Evolutionary conservation across 53 echinoderm and acorn worm genomes (phyloP), one percentile per base, ranked within the genome.

Genomic region (Paracentrotus lividus): DNA sequence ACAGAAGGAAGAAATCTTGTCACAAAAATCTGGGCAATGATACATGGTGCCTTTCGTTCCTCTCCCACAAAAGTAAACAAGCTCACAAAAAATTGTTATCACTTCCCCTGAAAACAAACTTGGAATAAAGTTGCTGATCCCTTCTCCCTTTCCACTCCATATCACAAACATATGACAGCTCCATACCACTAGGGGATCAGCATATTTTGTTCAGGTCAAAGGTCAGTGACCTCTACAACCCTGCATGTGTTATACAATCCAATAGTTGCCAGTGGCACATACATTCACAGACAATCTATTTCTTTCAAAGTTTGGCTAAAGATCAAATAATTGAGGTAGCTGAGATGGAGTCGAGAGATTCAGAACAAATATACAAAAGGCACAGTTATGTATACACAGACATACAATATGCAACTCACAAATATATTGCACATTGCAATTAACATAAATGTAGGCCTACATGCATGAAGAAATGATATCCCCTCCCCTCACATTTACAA

Each of bases 201-300:
- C 88, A 88, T 88, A 88, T 60, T 88, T 59, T n/a, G n/a, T 56
- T 7, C 2, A 88, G 61, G 88, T 88, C 88, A 88, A 88, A 88
- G 88, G 88, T 88, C 5, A 59, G 20, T 58, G 60, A 56, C 57
- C 88, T 88, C 42, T 88, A 13, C 13, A 40, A 60, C 88, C 42
- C 34, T 57, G 60, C 58, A 59, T 40, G 60, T 88, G 88, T 60
- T 60, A 88, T 60, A 59, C 60, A 85, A 85, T 85, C 49, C 54
- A 31, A 85, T 24, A 85, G 49, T 85, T 85, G 77, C 77, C 77
- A 77, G 42, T 77, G 77, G 77, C 77, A 42, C 77, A 42, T 42
- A 43, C 77, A 77, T 77, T 16, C 29, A 29, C 21, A 77, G 77
- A 77, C 43, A 42, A n/a, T n/a, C n/a, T n/a, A n/a, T 42, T 43